Conservation (phyloP, 2,797 vertebrate genomes). For the Mallotus villosus region DNA sequence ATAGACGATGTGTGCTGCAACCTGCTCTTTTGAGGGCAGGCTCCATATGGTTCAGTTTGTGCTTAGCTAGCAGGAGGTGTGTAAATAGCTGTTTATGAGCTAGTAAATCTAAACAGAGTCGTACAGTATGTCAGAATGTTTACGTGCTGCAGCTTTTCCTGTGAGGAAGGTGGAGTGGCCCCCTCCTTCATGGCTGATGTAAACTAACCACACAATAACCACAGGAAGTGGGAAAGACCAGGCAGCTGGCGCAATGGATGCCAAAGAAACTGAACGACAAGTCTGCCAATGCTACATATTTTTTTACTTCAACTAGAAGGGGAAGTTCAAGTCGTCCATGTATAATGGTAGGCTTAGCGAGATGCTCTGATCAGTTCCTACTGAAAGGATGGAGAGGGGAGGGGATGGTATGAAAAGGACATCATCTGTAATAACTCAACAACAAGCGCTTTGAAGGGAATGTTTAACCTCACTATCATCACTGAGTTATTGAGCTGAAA, state of each 20-base stretch:
- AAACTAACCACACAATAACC: conserved; percentile 16
- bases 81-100: conserved; percentile 41
- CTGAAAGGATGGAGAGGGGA: background rate
- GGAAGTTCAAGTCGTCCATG: conserved; percentile 16
- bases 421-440: background rate
- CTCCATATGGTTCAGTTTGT: conserved; percentile 38
- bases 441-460: background rate
- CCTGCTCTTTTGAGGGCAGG: conserved; percentile 14
- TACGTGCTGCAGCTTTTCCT: conserved; percentile 3
- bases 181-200: conserved; percentile 28
- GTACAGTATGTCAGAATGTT: conserved; percentile 16
- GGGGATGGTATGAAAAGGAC: background rate
- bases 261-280: conserved; percentile 20
- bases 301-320: conserved; percentile 11
- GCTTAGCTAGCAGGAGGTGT: conserved; percentile 22
- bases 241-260: conserved; percentile 18
- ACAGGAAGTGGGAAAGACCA: conserved; percentile 11
- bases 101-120: conserved; percentile 37
- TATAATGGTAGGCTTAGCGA: conserved; percentile 30
- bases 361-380: conserved; percentile 15
- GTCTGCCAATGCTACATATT: conserved; percentile 19
- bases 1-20: background rate
- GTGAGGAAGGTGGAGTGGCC: conserved; percentile 15
- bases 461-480: background rate
- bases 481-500: background rate